These are phyloP conservation scores for Drosophila colorata DNA, from an alignment of 2,888 invertebrate genomes.

Conservation along the genomic window DNA sequence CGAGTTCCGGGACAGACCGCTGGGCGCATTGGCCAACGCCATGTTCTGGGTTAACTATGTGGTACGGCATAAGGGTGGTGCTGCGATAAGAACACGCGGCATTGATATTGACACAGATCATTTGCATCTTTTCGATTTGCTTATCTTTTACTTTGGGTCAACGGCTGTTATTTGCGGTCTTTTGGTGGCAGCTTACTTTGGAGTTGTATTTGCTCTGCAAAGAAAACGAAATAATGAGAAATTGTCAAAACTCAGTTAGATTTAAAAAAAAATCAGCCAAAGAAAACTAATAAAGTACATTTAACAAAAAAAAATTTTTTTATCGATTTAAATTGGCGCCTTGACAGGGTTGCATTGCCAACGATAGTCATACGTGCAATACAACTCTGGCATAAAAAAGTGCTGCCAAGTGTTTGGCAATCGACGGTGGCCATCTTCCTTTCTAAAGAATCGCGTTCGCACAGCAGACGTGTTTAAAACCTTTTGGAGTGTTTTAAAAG, in stretches of 20 bases:
- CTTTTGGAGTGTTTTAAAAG: conserved; percentile 84
- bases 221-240: conserved; percentile 65
- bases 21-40: conserved; percentile 83
- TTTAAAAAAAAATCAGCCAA: conserved; percentile 9
- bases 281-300: conserved; percentile 31
- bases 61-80: conserved; percentile 83
- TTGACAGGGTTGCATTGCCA: conserved; percentile 20
- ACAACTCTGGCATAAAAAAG: conserved; percentile 46
- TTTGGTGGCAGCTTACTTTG: conserved; percentile 53
- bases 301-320: neutral
- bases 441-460: conserved; percentile 83
- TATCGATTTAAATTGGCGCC: conserved; percentile 40
- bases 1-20: conserved; percentile 84
- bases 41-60: conserved; percentile 85
- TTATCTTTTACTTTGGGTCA: conserved; percentile 83
- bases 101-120: conserved; percentile 80
- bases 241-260: conserved; percentile 70
- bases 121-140: conserved; percentile 83
- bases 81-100: conserved; percentile 80
- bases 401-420: conserved; percentile 57
- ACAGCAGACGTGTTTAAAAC: conserved; percentile 85
- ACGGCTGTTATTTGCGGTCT: conserved; percentile 42
- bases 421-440: conserved; percentile 81
- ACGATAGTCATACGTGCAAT: conserved; percentile 14
- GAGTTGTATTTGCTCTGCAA: conserved; percentile 42